These are phyloP conservation scores for Cirrhinus molitorella DNA, from an alignment of 2,797 vertebrate species.

Conservation along the genomic window DNA sequence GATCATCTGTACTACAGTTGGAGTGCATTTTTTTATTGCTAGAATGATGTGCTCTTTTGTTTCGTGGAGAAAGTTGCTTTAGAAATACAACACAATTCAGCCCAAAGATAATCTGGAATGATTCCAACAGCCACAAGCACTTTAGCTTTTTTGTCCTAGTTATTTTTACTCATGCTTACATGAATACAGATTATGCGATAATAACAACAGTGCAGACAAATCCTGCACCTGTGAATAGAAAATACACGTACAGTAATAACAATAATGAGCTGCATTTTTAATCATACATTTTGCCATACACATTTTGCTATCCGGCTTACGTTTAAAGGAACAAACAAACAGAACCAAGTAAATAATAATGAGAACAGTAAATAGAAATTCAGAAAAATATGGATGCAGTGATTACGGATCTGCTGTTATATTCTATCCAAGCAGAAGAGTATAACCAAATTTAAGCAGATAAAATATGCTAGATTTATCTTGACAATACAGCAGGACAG, in stretches of 20 bases:
- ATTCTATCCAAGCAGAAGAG: no score
- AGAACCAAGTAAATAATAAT: background rate
- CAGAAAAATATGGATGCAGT: no score
- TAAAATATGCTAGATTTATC: background rate
- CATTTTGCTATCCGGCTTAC: background rate
- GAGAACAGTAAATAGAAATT: no score
- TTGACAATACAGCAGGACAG: background rate
- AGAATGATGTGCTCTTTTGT: background rate
- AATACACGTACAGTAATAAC: background rate
- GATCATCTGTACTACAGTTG: conserved; percentile 1
- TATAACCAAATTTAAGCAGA: no score
- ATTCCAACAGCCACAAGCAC: conserved; percentile 18
- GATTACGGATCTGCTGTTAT: background rate
- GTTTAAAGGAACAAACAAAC: background rate
- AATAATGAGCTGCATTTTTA: conserved; percentile 5
- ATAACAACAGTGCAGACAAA: conserved; percentile 20
- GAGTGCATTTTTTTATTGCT: background rate
- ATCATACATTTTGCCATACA: conserved; percentile 5
- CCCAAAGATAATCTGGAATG: conserved; percentile 16
- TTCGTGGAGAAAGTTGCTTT: conserved; percentile 4
- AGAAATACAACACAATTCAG: conserved; percentile 2
- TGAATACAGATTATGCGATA: conserved; percentile 29
- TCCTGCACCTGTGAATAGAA: conserved; percentile 26
- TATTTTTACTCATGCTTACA: conserved; percentile 44
- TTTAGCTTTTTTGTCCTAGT: conserved; percentile 35